Evolutionary conservation across 2,113 vertebrate genomes (phyloP).

Genomic region (Gorsachius goisagi): DNA sequence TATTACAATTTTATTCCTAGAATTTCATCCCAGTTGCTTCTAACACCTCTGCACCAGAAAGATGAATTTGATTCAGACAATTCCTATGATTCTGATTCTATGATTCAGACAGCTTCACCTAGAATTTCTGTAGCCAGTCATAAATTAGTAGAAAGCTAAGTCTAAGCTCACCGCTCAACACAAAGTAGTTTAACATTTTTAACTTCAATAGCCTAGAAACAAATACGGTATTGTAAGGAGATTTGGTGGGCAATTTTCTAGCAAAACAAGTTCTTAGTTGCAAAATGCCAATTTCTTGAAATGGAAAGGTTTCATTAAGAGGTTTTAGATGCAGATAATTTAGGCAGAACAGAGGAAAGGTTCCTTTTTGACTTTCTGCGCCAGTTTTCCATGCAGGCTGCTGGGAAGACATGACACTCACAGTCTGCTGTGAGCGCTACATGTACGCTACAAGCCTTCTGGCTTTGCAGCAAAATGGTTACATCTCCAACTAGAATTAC

Average conservation of each 20-base stretch:
- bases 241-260: background rate
- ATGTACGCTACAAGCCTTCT: background rate
- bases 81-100: background rate
- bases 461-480: background rate
- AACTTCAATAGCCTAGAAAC: background rate
- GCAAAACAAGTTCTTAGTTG: background rate
- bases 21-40: background rate
- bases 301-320: background rate
- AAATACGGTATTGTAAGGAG: background rate
- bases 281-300: background rate
- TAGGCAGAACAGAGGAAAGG: background rate
- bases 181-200: background rate
- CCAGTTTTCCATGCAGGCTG: background rate
- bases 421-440: background rate
- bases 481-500: background rate
- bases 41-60: background rate
- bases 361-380: background rate
- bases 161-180: background rate
- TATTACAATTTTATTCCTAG: background rate
- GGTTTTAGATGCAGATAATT: background rate
- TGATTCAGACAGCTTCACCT: background rate
- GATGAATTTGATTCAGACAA: background rate
- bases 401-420: background rate
- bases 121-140: background rate
- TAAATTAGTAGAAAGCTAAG: background rate